These are phyloP conservation scores for Eupithecia abbreviata DNA, from an alignment of 2,888 invertebrate species.

Conservation along the genomic window DNA sequence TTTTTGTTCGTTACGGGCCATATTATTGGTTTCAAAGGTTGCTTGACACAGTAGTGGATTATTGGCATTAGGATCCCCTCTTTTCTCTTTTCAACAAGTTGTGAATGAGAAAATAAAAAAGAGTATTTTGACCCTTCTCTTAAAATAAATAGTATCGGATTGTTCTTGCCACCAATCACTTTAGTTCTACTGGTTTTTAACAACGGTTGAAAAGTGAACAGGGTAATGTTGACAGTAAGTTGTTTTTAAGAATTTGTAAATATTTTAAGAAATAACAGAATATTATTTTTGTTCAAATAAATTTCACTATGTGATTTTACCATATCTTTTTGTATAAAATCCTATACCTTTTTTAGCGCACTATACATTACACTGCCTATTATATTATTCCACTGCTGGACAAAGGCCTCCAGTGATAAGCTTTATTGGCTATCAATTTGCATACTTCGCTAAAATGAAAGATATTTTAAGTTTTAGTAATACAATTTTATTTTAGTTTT, in stretches of 20 bases:
- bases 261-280: slow-evolving; percentile 78
- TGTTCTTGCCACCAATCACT: slow-evolving; percentile 47
- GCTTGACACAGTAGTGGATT: slow-evolving; percentile 7
- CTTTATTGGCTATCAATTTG: background rate
- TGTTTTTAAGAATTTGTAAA: slow-evolving; percentile 78
- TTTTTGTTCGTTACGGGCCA: background rate
- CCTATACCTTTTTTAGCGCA: background rate
- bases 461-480: slow-evolving; percentile 45
- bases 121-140: slow-evolving; percentile 19
- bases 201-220: slow-evolving; percentile 83
- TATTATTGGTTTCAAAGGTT: background rate
- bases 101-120: slow-evolving; percentile 55
- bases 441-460: slow-evolving; percentile 1
- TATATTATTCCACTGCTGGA: background rate
- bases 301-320: slow-evolving; percentile 74
- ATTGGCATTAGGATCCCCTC: slow-evolving; percentile 59
- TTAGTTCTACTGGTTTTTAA: slow-evolving; percentile 58
- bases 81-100: slow-evolving; percentile 83
- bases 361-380: background rate
- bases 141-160: slow-evolving; percentile 31
- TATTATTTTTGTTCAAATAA: slow-evolving; percentile 84
- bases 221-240: slow-evolving; percentile 79
- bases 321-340: slow-evolving; percentile 54
- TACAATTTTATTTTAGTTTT: slow-evolving; percentile 58
- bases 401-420: background rate